phyloP scores from a whole-genome alignment of 2,113 vertebrate genomes.

The Charadrius vociferus region DNA sequence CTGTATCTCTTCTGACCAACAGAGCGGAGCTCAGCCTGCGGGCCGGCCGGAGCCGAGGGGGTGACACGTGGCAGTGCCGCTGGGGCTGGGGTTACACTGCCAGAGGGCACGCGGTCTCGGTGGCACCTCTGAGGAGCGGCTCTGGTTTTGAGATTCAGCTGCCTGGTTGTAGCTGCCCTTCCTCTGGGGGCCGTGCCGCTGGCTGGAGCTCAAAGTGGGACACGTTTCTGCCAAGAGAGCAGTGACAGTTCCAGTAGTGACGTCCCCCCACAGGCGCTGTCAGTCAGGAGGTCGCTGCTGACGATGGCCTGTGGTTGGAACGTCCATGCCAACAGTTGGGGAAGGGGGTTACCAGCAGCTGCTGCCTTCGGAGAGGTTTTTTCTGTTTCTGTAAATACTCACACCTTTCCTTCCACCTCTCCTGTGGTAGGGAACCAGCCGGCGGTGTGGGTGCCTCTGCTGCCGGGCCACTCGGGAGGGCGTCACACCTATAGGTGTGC shows the following conservation, averaged over 20 bases:
- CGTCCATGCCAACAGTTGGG: rapidly evolving
- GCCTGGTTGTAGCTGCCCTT: not conserved
- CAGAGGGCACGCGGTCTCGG: not conserved
- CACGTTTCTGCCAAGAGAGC: not conserved
- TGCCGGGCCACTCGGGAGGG: not conserved
- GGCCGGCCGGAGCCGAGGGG: not conserved
- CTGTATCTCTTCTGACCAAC: not conserved
- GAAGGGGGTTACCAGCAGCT: too few relatives aligned
- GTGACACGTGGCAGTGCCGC: not conserved
- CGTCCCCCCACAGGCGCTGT: not conserved
- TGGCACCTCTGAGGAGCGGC: not conserved
- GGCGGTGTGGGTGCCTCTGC: not conserved
- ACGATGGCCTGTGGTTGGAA: rapidly evolving
- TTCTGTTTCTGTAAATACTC: not conserved
- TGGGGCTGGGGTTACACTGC: not conserved
- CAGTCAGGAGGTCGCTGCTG: not conserved
- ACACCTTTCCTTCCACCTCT: not conserved
- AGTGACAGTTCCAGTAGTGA: not conserved
- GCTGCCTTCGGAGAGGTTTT: not conserved
- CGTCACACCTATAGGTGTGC: not conserved
- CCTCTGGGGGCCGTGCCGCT: too few relatives aligned
- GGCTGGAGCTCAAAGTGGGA: not conserved
- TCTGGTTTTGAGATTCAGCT: not conserved
- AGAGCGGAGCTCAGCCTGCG: not conserved
- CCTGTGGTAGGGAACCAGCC: not conserved